Evolutionary conservation across 2,888 invertebrate species (phyloP), one percentile per base, ranked within the genome.

Genomic region (Beris morrisii): DNA sequence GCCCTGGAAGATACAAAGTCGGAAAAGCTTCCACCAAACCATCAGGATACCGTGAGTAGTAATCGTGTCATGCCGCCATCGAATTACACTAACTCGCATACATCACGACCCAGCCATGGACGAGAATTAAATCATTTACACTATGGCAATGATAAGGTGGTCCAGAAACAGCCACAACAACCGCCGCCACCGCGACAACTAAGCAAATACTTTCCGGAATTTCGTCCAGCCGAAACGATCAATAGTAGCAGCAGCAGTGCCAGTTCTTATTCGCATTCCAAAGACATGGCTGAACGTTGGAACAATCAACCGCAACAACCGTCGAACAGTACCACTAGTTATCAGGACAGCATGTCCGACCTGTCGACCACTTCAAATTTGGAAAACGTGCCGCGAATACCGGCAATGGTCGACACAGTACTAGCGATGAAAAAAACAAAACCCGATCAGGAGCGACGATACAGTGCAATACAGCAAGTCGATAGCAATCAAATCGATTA

Each of bases 341-440:
- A 38, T 9, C 38, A 38, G 38, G 38, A 38, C 38, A 38, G 2
- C 9, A 38, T 38, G 5, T 38, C 38, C 38, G 38, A 3, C 5
- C 38, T 9, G 38, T 38, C 38, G 38, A 38, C 38, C 3, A 5
- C 6, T 6, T 45, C 53, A 3, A 38, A 50, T 22, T 44, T 64
- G 22, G 54, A 54, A 22, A 64, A 30, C n/a, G 15, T 64, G 7
- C 54, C 64, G 15, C 32, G 64, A 45, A 64, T 64, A 43, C 64
- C 64, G 7, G 64, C 54, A 4, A 64, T 64, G 64, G 64, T 64
- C 6, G 64, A 64, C 15, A 64, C 64, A 5, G 64, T 53, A 1
- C 54, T 64, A 6, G 64, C 64, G 44, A 43, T 64, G 54, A 64
- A 64, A 54, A 64, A 64, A 53, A 11, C 63, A 11, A 53, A 54